phyloP scores from a whole-genome alignment of 2,113 vertebrate species.

The Rafetus swinhoei region DNA sequence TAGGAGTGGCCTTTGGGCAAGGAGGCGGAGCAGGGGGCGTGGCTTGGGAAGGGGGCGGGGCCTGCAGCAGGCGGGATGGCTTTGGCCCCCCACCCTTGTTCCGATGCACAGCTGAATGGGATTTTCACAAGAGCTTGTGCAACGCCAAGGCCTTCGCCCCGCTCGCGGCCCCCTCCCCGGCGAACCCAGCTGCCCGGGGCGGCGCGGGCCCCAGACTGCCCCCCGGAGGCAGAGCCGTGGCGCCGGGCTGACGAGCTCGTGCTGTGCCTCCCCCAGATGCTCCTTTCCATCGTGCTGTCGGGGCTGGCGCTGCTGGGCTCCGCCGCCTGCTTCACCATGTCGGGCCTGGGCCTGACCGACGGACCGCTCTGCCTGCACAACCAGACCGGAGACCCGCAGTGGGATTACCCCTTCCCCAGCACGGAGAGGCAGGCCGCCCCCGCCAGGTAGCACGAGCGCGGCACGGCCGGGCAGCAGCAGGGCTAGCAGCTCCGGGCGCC shows the following conservation, averaged over 20 bases:
- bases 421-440: background rate
- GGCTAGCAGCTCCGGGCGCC: background rate
- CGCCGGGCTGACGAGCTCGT: no score
- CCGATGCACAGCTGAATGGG: background rate
- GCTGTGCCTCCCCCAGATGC: slow-evolving; percentile 67
- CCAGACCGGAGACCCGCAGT: slow-evolving; percentile 16
- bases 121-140: background rate
- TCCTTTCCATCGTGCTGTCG: slow-evolving; percentile 71
- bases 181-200: background rate
- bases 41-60: no score
- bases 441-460: background rate
- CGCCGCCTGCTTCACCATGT: slow-evolving; percentile 73
- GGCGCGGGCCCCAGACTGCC: background rate
- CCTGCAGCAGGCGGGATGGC: no score
- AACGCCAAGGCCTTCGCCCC: background rate
- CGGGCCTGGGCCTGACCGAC: slow-evolving; percentile 71
- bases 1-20: no score
- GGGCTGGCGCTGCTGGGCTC: slow-evolving; percentile 76
- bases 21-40: no score
- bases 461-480: background rate
- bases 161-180: background rate
- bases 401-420: slow-evolving; percentile 79
- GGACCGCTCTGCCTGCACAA: slow-evolving; percentile 81
- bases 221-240: no score
- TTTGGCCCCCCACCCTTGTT: no score